Evolutionary conservation across 37 sponge, comb jelly and placozoan genomes (phyloP).

Genomic region (Diacarnus erythraeanus): DNA sequence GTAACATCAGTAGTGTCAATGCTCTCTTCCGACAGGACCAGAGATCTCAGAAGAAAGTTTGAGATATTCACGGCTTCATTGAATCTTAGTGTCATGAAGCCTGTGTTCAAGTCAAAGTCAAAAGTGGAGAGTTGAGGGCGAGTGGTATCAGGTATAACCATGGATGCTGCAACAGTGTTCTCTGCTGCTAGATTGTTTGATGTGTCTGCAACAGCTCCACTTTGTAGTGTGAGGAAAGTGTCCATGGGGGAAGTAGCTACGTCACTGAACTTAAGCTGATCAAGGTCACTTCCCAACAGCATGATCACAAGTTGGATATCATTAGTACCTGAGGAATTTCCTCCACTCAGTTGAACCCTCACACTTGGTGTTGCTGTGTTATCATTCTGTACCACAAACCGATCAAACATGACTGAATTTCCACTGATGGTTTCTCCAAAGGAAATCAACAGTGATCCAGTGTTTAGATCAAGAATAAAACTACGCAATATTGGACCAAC

Average conservation of each 20-base stretch:
- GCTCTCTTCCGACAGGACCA: slow-evolving; percentile 26
- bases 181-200: slow-evolving; percentile 22
- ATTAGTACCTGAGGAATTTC: slow-evolving; percentile 21
- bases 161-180: not conserved
- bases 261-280: slow-evolving; percentile 54
- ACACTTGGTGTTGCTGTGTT: not conserved
- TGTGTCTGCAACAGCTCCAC: slow-evolving; percentile 48
- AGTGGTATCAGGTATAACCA: slow-evolving; percentile 56
- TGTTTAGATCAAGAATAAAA: slow-evolving; percentile 77
- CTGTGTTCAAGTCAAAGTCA: slow-evolving; percentile 77
- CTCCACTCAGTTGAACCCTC: slow-evolving; percentile 25
- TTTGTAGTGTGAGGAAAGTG: slow-evolving; percentile 49
- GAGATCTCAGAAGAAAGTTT: slow-evolving; percentile 17
- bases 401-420: slow-evolving; percentile 28
- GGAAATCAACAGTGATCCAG: slow-evolving; percentile 54
- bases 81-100: slow-evolving; percentile 71
- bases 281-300: slow-evolving; percentile 63
- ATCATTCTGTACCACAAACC: slow-evolving; percentile 50
- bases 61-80: slow-evolving; percentile 63
- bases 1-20: not conserved
- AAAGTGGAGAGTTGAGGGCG: slow-evolving; percentile 56
- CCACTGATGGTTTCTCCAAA: slow-evolving; percentile 66
- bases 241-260: slow-evolving; percentile 50
- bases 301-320: slow-evolving; percentile 38
- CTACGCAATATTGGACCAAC: slow-evolving; percentile 50